Percentiles rank a stretch among this genome's conserved stretches.
Conservation (phyloP, 2,113 vertebrate genomes). For the Spheniscus mendiculus region DNA sequence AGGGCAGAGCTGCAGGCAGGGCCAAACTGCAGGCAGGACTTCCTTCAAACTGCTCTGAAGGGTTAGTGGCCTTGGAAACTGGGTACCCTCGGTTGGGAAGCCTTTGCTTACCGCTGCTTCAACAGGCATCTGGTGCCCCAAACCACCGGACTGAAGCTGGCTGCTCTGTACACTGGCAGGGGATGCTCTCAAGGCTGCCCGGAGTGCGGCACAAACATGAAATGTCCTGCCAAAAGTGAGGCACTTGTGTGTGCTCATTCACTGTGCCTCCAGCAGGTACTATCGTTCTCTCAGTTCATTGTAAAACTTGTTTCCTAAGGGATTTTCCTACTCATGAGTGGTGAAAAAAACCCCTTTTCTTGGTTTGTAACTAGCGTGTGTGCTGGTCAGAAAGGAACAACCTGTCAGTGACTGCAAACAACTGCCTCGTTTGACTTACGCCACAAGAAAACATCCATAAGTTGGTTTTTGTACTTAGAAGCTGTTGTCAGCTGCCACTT, state of each 20-base stretch:
- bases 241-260: neutral
- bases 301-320: neutral
- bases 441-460: neutral
- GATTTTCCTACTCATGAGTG: neutral
- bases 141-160: neutral
- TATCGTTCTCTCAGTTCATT: fast-evolving
- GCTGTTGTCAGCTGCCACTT: neutral
- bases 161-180: neutral
- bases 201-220: neutral
- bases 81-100: fast-evolving
- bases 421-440: neutral
- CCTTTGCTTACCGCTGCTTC: neutral
- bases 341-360: neutral
- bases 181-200: neutral
- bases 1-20: neutral
- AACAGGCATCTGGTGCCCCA: neutral
- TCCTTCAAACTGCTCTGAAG: neutral
- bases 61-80: neutral
- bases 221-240: neutral
- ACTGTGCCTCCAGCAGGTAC: neutral
- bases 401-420: neutral
- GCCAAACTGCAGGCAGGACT: neutral
- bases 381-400: neutral
- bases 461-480: neutral
- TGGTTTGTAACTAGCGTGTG: neutral